These are phyloP conservation scores for Lithobates sylvaticus DNA, from an alignment of 2,797 vertebrate species.

Conservation along the genomic window DNA sequence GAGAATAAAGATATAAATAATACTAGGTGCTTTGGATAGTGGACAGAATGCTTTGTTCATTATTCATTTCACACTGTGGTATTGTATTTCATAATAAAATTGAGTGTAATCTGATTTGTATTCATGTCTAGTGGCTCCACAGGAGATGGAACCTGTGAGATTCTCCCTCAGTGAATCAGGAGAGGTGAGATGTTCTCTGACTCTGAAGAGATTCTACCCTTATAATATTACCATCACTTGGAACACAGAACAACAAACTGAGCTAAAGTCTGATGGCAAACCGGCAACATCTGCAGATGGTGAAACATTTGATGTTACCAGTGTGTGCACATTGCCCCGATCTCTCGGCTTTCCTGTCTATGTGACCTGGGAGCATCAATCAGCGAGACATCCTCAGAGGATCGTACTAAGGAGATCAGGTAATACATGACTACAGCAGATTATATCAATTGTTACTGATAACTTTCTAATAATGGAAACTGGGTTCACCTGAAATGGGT, in stretches of 20 bases:
- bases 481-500: too few relatives aligned
- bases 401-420: background rate
- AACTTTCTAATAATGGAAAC: too few relatives aligned
- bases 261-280: too few relatives aligned
- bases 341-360: background rate
- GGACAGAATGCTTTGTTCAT: too few relatives aligned
- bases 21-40: too few relatives aligned
- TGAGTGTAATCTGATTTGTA: background rate
- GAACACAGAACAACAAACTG: background rate
- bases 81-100: too few relatives aligned
- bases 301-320: too few relatives aligned
- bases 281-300: too few relatives aligned
- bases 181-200: background rate
- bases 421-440: background rate
- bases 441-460: too few relatives aligned
- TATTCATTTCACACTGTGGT: too few relatives aligned
- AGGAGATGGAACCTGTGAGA: background rate
- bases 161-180: background rate
- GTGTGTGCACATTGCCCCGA: too few relatives aligned
- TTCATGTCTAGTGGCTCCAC: constrained; percentile 2
- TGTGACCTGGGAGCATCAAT: constrained; percentile 11
- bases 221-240: background rate
- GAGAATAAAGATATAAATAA: too few relatives aligned
- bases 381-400: background rate
- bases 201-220: background rate